A percentile compares a stretch with the other conserved stretches of the same genome.
Conservation (phyloP, 2,888 invertebrate genomes). For the Hesperia comma region DNA sequence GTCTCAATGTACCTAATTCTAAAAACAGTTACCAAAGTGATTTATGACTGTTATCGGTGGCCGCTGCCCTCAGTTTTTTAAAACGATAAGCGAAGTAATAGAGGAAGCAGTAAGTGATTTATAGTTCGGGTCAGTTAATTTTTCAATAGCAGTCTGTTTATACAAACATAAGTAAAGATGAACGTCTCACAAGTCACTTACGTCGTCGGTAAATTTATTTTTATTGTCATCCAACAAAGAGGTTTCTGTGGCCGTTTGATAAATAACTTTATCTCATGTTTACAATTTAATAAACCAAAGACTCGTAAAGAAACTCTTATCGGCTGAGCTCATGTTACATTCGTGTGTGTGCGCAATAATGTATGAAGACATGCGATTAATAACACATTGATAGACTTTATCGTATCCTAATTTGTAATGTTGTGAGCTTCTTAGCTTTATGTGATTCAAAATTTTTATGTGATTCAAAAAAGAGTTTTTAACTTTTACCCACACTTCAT, state of each 20-base stretch:
- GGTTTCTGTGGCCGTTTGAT: conserved; percentile 33
- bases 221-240: conserved; percentile 42
- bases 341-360: conserved; percentile 27
- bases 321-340: conserved; percentile 22
- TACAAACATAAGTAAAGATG: conserved; percentile 43
- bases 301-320: conserved; percentile 37
- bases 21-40: conserved; percentile 54
- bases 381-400: conserved; percentile 25
- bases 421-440: not conserved
- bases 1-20: conserved; percentile 23
- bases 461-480: too few species aligned
- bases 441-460: not conserved
- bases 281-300: conserved; percentile 35
- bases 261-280: conserved; percentile 38
- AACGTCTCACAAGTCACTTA: conserved; percentile 45
- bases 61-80: conserved; percentile 60
- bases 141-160: conserved; percentile 58
- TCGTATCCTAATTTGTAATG: conserved; percentile 4
- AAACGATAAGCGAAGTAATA: conserved; percentile 73
- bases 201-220: conserved; percentile 41
- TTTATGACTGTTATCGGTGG: conserved; percentile 70
- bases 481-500: too few species aligned
- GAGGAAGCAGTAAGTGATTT: conserved; percentile 60
- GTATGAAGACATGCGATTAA: conserved; percentile 31
- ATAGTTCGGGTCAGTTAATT: conserved; percentile 54